These are phyloP conservation scores for Thysanoteuthis rhombus DNA, from an alignment of 2,888 invertebrate genomes.

Conservation along the genomic window DNA sequence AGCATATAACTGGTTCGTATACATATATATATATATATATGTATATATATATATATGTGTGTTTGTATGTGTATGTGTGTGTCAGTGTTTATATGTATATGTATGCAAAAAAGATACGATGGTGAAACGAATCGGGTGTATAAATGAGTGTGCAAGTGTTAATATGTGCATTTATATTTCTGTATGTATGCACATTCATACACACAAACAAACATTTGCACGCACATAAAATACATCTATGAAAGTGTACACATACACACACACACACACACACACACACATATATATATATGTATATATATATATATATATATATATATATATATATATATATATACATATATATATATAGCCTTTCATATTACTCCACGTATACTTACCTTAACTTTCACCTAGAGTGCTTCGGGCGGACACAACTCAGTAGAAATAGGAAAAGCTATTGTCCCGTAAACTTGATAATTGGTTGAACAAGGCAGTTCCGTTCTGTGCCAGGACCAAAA, in stretches of 20 bases:
- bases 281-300: neutral
- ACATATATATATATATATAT: no score
- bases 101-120: no score
- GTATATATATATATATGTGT: no score
- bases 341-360: neutral
- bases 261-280: neutral
- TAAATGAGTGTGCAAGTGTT: no score
- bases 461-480: neutral
- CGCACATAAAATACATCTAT: neutral
- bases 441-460: neutral
- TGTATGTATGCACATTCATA: no score
- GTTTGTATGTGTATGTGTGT: no score
- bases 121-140: no score
- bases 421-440: constrained; percentile 12
- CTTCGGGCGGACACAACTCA: neutral
- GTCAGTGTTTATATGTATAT: no score
- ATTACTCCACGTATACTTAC: neutral
- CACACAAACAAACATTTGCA: no score
- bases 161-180: no score
- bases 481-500: neutral
- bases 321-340: no score
- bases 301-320: neutral
- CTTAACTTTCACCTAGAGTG: neutral
- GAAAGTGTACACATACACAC: neutral
- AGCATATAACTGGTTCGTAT: no score